Evolutionary conservation across 2,113 vertebrate genomes (phyloP).

Genomic region (Eublepharis macularius): DNA sequence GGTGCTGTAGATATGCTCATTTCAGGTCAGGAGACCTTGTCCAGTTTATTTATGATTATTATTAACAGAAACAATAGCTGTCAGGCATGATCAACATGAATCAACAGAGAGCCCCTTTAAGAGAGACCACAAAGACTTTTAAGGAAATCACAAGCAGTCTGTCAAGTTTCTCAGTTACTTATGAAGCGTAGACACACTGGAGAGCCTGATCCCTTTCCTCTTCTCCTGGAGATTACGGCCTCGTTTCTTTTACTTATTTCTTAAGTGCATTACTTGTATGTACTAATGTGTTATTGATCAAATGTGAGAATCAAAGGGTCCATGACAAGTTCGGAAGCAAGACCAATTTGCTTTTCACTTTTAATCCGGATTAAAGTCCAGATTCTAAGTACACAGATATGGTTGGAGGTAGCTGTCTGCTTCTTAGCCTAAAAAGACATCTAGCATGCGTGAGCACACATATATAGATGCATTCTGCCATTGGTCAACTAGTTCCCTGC

Average conservation of each 20-base stretch:
- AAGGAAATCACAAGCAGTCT: conserved; percentile 58
- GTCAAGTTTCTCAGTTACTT: conserved; percentile 52
- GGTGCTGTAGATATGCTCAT: conserved; percentile 61
- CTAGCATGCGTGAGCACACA: background rate
- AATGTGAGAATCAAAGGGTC: conserved; percentile 36
- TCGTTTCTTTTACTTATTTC: conserved; percentile 52
- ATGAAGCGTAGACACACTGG: conserved; percentile 45
- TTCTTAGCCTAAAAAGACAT: background rate
- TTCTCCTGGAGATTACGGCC: conserved; percentile 50
- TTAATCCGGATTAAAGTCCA: conserved; percentile 37
- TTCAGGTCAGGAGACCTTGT: conserved; percentile 77
- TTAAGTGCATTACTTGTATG: conserved; percentile 54
- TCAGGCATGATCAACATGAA: conserved; percentile 72
- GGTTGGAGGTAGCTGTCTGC: background rate
- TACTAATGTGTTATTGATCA: conserved; percentile 46
- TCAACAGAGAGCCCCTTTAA: conserved; percentile 68
- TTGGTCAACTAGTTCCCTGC: background rate
- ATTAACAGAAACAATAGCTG: conserved; percentile 76
- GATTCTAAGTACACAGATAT: background rate
- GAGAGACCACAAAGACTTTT: conserved; percentile 65
- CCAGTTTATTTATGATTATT: conserved; percentile 77
- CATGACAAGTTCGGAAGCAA: conserved; percentile 44
- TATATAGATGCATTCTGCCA: background rate
- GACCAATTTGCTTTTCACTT: conserved; percentile 28
- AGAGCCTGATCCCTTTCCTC: conserved; percentile 49